Conservation (phyloP, 2,797 vertebrate genomes). For the Cossypha dichroa region DNA sequence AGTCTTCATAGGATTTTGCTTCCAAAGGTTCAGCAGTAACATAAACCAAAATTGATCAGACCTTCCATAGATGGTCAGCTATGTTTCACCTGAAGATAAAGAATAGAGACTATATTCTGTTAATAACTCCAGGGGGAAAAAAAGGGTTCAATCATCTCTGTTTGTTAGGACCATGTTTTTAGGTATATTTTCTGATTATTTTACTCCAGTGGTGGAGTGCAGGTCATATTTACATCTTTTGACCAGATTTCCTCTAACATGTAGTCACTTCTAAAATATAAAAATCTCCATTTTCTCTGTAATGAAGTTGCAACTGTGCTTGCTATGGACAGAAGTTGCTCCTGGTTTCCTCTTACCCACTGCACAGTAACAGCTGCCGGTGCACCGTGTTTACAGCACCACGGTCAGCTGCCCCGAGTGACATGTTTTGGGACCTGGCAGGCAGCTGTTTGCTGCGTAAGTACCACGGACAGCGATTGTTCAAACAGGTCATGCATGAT, state of each 20-base stretch:
- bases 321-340: background rate
- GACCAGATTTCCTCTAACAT: background rate
- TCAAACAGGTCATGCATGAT: accelerated
- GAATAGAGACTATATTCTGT: background rate
- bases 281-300: background rate
- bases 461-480: background rate
- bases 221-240: background rate
- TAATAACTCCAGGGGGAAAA: background rate
- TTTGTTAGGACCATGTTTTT: background rate
- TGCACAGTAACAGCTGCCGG: accelerated
- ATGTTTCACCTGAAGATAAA: background rate
- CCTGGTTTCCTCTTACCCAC: background rate
- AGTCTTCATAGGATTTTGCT: background rate
- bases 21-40: background rate
- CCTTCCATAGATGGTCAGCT: background rate
- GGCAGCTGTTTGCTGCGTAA: background rate
- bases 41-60: background rate
- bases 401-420: background rate
- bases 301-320: background rate
- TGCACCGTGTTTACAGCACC: background rate
- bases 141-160: background rate
- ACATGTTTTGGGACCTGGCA: background rate
- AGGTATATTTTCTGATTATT: background rate
- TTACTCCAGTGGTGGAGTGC: background rate
- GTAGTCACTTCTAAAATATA: background rate